These are phyloP conservation scores for Sycobia sp. DNA, from an alignment of 1,140 invertebrate species.

Conservation along the genomic window DNA sequence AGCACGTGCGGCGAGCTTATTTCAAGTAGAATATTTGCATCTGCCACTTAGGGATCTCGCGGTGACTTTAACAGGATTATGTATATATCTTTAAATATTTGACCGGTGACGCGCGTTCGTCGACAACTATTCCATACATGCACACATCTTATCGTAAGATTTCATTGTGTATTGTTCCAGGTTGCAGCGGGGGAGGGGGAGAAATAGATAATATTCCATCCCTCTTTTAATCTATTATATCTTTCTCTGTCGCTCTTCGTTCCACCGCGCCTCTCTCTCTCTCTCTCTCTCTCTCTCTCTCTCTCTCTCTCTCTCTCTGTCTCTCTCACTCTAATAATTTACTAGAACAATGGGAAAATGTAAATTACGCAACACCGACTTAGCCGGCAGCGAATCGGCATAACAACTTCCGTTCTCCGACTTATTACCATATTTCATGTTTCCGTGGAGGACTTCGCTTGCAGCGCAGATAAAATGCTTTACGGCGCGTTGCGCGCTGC, in stretches of 20 bases:
- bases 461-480: constrained; percentile 56
- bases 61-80: background rate
- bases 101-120: background rate
- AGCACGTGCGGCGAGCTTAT: constrained; percentile 16
- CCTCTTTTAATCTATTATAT: too few species aligned
- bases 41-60: constrained; percentile 12
- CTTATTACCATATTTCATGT: constrained; percentile 47
- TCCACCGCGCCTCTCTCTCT: too few species aligned
- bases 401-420: constrained; percentile 35
- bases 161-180: too few species aligned
- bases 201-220: too few species aligned
- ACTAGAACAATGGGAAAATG: constrained; percentile 11
- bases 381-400: constrained; percentile 31
- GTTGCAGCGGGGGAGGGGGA: too few species aligned
- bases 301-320: too few species aligned
- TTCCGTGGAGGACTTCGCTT: constrained; percentile 30
- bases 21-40: constrained; percentile 24
- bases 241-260: too few species aligned
- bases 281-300: too few species aligned
- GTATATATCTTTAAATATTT: constrained; percentile 1
- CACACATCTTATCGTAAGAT: too few species aligned
- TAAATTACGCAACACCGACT: constrained; percentile 15
- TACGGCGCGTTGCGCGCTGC: too few species aligned
- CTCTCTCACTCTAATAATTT: constrained; percentile 26
- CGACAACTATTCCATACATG: too few species aligned